Evolutionary conservation across 2,113 vertebrate genomes (phyloP).

Genomic region (Gyps fulvus): DNA sequence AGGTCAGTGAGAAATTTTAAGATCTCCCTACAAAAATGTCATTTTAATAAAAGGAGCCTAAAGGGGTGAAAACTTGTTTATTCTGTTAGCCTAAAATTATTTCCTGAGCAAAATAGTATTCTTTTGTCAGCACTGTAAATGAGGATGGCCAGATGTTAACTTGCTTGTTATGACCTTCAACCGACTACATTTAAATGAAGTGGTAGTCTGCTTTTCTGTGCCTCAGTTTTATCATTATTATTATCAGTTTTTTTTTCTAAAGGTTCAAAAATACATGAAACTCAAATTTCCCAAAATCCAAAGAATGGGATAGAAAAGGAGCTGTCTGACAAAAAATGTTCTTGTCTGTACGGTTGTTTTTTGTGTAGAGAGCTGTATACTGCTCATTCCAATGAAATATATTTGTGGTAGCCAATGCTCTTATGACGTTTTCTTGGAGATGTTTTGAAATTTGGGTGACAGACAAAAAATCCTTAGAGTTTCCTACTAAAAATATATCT

Average conservation of each 20-base stretch:
- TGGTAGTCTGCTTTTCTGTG: background rate
- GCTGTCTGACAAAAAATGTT: background rate
- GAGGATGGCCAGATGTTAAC: background rate
- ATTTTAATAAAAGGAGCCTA: background rate
- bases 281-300: background rate
- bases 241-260: background rate
- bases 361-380: background rate
- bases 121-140: background rate
- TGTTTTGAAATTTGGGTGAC: background rate
- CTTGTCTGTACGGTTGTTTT: background rate
- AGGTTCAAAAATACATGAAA: background rate
- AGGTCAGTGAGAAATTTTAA: background rate
- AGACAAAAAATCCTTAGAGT: background rate
- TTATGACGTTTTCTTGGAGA: background rate
- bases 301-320: background rate
- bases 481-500: background rate
- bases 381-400: background rate
- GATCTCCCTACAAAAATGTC: background rate
- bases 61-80: background rate
- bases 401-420: background rate
- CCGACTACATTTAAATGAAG: background rate
- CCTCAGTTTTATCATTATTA: background rate
- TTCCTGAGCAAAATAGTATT: background rate
- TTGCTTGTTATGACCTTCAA: background rate
- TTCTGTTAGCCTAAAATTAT: background rate